Base-by-base conservation (phyloP, 2,888 invertebrate species). In the Mesorhabditis sp. region DNA sequence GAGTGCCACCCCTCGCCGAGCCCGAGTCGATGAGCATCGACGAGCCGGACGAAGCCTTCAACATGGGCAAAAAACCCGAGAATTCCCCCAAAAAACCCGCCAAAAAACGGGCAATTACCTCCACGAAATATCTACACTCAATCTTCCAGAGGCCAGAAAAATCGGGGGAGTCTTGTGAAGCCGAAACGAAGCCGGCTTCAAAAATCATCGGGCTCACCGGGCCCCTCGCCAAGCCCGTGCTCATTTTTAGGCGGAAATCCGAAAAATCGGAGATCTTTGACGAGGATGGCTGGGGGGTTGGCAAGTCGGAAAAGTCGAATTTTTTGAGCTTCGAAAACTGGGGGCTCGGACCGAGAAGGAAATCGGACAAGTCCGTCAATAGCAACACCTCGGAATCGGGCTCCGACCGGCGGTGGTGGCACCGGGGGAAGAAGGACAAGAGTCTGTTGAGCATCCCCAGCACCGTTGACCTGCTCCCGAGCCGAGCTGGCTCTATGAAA, bases 1-100 rank as follows among this genome's bases (percentile, higher is more conserved):
- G 62, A 28, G 68, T 68, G 42, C 71, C 73, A 4, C 73, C 73
- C 4, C 61, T 76, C 45, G 78, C 75, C 15, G 45, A 75, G 63
- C 69, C 70, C 7, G 76, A 74, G 28, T 65, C 66, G 6, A 42
- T 73, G 7, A 72, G 73, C 43, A 69, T 71, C n/a, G 72, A 70
- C n/a, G 66, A 58, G n/a, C 65, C 50, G n/a, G 67, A 69, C 10
- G 66, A 62, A 45, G n/a, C 65, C n/a, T 3, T n/a, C n/a, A 69
- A 68, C 67, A 58, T 43, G 41, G n/a, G 65, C 65, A 45, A 67
- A 72, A 62, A 68, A 69, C 43, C 70, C 70, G 41, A n/a, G 70
- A 7, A 70, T n/a, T 50, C 58, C 10, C n/a, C n/a, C 10, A 71
- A n/a, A 74, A 77, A 62, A 71, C 69, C 7, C 73, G 73, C 41